These are phyloP conservation scores for Calameuta filiformis DNA, from an alignment of 2,888 invertebrate genomes.

Conservation along the genomic window DNA sequence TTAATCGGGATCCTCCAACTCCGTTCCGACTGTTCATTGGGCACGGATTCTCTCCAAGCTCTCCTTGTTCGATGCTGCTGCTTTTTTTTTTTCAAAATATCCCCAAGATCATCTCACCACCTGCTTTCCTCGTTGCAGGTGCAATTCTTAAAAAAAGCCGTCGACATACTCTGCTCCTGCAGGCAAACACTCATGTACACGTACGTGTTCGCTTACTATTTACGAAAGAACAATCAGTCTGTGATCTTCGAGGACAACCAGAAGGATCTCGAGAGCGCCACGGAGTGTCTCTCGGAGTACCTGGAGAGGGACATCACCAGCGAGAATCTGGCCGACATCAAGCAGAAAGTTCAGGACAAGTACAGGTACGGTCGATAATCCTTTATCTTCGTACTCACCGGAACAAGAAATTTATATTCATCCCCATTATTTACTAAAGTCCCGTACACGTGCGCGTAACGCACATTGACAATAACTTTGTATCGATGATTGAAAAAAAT, in stretches of 20 bases:
- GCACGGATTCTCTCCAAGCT: not conserved
- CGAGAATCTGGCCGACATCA: constrained; percentile 96
- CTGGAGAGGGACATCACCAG: constrained; percentile 97
- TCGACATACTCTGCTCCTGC: constrained; percentile 96
- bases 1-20: not conserved
- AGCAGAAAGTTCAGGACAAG: constrained; percentile 99
- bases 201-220: constrained; percentile 98
- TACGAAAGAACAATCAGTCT: constrained; percentile 97
- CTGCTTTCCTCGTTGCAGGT: constrained; percentile 70
- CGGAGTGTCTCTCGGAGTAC: constrained; percentile 97
- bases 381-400: not conserved
- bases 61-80: too few relatives aligned
- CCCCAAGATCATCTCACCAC: not conserved
- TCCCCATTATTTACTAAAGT: constrained; percentile 9
- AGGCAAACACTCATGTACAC: constrained; percentile 99
- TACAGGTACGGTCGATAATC: constrained; percentile 76
- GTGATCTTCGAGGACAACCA: constrained; percentile 99
- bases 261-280: constrained; percentile 96
- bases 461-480: not conserved
- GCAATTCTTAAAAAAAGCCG: constrained; percentile 97
- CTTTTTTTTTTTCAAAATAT: not conserved
- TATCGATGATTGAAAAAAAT: not conserved
- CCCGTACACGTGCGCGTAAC: not conserved
- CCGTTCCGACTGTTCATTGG: not conserved
- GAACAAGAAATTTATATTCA: not conserved